phyloP scores from a whole-genome alignment of 2,797 vertebrate species.

The Sphenodon punctatus region DNA sequence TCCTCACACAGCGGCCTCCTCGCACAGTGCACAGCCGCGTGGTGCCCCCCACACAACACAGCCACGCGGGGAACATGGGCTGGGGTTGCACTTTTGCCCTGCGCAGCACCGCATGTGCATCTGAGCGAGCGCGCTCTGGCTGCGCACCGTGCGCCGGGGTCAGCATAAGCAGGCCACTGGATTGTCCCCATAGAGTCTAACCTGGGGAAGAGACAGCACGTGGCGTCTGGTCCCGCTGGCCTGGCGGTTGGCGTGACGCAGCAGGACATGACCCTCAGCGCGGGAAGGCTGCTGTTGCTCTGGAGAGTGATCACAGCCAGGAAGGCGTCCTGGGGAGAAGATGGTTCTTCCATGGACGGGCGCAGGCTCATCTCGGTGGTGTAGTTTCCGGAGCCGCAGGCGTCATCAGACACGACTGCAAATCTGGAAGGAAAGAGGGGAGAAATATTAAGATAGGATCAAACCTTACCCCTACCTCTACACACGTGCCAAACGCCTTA shows the following conservation, averaged over 20 bases:
- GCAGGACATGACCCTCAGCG: constrained; percentile 75
- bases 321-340: constrained; percentile 60
- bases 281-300: constrained; percentile 73
- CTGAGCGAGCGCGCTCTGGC: too few species aligned
- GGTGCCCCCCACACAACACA: too few species aligned
- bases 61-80: too few species aligned
- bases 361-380: constrained; percentile 75
- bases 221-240: constrained; percentile 50
- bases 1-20: too few species aligned
- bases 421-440: constrained; percentile 47
- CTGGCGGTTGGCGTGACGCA: constrained; percentile 70
- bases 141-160: too few species aligned
- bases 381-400: constrained; percentile 79
- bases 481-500: too few species aligned
- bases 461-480: too few species aligned
- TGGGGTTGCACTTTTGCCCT: too few species aligned
- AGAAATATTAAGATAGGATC: too few species aligned
- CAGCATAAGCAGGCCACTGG: too few species aligned
- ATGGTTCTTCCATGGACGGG: neutral
- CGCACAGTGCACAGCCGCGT: too few species aligned
- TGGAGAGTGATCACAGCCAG: constrained; percentile 72
- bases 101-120: too few species aligned
- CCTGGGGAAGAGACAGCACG: constrained; percentile 78
- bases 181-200: neutral
- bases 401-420: constrained; percentile 73